A percentile compares a stretch with the other conserved stretches of the same genome.
Evolutionary conservation across 2,113 vertebrate genomes (phyloP).

Genomic region (Notothenia coriiceps): DNA sequence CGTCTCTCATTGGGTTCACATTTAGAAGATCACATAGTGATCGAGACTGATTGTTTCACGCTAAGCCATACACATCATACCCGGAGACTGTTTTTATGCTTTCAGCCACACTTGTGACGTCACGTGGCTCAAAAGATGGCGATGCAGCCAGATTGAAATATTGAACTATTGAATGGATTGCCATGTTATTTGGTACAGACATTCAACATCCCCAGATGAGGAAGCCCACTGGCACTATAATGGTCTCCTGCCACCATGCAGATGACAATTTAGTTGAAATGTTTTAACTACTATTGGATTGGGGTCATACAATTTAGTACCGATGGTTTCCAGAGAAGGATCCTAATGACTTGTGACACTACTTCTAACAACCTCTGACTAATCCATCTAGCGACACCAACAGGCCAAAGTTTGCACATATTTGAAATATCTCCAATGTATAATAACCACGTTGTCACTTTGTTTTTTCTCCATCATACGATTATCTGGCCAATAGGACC

Average conservation of each 20-base stretch:
- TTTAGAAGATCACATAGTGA: neutral
- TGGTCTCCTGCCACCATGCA: neutral
- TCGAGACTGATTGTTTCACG: too few relatives aligned
- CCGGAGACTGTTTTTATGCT: neutral
- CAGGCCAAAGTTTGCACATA: neutral
- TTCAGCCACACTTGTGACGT: neutral
- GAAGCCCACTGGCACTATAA: neutral
- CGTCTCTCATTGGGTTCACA: conserved; percentile 12
- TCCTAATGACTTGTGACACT: neutral
- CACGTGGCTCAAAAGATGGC: neutral
- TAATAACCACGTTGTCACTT: neutral
- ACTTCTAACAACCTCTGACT: neutral
- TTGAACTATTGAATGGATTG: neutral
- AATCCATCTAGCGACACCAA: neutral
- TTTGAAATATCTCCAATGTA: neutral
- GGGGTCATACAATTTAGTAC: neutral
- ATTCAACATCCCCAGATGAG: neutral
- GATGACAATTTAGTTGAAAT: too few relatives aligned
- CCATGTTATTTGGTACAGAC: neutral
- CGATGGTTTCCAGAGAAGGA: neutral
- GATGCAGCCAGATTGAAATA: neutral
- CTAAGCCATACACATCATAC: neutral
- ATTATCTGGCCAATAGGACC: too few relatives aligned
- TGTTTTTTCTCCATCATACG: too few relatives aligned
- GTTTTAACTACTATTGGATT: neutral